A percentile compares a stretch with the other conserved stretches of the same genome.
Conservation (phyloP, 2,113 vertebrate genomes). For the Grallaria varia region DNA sequence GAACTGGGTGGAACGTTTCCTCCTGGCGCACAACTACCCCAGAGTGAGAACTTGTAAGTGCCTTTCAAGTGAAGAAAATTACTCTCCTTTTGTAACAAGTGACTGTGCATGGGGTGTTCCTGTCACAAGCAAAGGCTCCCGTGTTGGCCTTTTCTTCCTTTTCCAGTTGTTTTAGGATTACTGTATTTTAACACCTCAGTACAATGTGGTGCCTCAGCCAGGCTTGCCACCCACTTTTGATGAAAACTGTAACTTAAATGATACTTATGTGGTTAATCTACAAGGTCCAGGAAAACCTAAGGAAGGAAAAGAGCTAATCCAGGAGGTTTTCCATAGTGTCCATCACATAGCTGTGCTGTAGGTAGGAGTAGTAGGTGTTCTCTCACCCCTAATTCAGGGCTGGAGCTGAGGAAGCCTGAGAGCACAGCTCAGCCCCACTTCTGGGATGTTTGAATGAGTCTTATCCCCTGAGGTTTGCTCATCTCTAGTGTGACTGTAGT, state of each 20-base stretch:
- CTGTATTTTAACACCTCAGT: neutral
- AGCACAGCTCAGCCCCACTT: neutral
- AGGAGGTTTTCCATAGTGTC: neutral
- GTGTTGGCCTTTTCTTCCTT: neutral
- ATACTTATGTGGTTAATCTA: neutral
- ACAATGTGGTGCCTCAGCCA: neutral
- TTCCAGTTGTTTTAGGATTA: neutral
- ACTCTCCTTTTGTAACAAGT: neutral
- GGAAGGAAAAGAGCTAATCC: neutral
- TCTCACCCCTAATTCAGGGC: neutral
- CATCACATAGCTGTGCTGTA: neutral
- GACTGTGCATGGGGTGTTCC: neutral
- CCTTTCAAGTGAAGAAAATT: neutral
- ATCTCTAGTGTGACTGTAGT: neutral
- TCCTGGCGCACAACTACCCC: conserved; percentile 98
- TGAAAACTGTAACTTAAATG: neutral
- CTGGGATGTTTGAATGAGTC: neutral
- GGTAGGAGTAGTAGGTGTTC: neutral
- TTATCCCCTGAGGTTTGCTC: neutral
- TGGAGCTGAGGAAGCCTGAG: neutral
- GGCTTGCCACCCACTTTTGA: neutral
- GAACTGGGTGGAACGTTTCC: conserved; percentile 98
- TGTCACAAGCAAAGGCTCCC: neutral
- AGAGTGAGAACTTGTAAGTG: conserved; percentile 96
- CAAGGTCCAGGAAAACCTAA: neutral